Conservation (phyloP, 2,888 invertebrate species). For the Cetonia aurata region DNA sequence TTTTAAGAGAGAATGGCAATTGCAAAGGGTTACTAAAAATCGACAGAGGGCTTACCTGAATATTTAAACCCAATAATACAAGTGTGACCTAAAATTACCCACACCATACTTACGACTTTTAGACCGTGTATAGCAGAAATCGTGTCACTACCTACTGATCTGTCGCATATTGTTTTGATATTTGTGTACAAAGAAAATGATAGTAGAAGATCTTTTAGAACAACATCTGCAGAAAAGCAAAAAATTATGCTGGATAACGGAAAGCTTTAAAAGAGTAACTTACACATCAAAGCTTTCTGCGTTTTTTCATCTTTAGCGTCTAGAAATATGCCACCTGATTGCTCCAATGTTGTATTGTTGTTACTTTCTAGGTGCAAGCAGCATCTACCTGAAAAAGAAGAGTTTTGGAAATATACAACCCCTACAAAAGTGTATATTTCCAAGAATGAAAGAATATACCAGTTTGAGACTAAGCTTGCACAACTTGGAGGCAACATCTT, state of each 20-base stretch:
- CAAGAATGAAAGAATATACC: too few relatives aligned
- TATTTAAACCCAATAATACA: slow-evolving; percentile 87
- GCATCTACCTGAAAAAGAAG: slow-evolving; percentile 58
- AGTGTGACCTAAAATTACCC: slow-evolving; percentile 79
- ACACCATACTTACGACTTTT: slow-evolving; percentile 74
- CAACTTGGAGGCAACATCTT: neutral
- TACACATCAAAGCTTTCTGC: slow-evolving; percentile 21
- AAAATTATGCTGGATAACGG: neutral
- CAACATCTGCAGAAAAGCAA: slow-evolving; percentile 66
- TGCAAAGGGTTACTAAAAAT: neutral
- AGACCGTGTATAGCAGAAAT: slow-evolving; percentile 79
- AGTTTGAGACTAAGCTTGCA: neutral
- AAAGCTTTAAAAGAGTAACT: neutral
- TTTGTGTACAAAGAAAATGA: slow-evolving; percentile 86
- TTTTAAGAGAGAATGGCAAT: neutral
- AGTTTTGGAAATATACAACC: slow-evolving; percentile 1
- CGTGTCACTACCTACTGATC: slow-evolving; percentile 83
- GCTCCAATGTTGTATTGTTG: slow-evolving; percentile 38
- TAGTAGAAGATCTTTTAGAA: slow-evolving; percentile 77
- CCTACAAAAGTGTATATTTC: neutral
- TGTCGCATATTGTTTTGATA: slow-evolving; percentile 83
- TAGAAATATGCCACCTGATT: slow-evolving; percentile 39
- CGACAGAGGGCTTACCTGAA: slow-evolving; percentile 67
- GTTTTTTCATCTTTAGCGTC: slow-evolving; percentile 20
- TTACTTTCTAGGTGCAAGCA: slow-evolving; percentile 60